phyloP scores from a whole-genome alignment of 2,113 vertebrate species.

The Mastomys coucha region DNA sequence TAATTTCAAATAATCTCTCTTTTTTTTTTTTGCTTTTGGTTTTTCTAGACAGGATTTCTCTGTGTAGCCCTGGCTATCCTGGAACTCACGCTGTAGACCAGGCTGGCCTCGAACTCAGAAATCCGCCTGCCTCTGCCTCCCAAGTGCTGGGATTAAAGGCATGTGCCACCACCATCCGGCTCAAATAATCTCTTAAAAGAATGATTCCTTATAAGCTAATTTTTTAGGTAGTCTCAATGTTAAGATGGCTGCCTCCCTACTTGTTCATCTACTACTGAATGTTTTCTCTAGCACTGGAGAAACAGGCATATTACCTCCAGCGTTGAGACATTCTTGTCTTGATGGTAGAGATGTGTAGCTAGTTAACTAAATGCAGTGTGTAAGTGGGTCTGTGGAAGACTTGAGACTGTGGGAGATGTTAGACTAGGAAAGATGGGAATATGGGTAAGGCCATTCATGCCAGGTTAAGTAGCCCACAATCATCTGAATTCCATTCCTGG shows the following conservation, averaged over 20 bases:
- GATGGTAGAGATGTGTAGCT: neutral
- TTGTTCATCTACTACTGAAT: too few species aligned
- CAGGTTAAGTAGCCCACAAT: neutral
- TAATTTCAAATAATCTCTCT: neutral
- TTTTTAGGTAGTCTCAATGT: neutral
- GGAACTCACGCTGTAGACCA: too few species aligned
- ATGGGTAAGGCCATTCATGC: neutral
- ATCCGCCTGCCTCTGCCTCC: too few species aligned
- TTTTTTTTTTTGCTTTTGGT: too few species aligned
- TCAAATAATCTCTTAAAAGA: neutral
- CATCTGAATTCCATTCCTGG: too few species aligned
- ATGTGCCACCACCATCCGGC: too few species aligned
- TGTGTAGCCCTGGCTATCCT: too few species aligned
- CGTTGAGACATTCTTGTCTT: neutral
- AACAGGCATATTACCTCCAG: neutral
- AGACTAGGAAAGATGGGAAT: neutral
- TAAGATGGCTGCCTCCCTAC: too few species aligned
- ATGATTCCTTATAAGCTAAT: neutral
- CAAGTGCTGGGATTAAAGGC: too few species aligned
- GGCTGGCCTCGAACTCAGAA: too few species aligned
- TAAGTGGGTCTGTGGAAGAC: neutral
- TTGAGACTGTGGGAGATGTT: neutral
- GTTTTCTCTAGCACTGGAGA: neutral
- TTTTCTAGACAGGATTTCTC: too few species aligned
- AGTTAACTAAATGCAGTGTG: neutral